Evolutionary conservation across 2,888 invertebrate species (phyloP).

Genomic region (Lycaena phlaeas): DNA sequence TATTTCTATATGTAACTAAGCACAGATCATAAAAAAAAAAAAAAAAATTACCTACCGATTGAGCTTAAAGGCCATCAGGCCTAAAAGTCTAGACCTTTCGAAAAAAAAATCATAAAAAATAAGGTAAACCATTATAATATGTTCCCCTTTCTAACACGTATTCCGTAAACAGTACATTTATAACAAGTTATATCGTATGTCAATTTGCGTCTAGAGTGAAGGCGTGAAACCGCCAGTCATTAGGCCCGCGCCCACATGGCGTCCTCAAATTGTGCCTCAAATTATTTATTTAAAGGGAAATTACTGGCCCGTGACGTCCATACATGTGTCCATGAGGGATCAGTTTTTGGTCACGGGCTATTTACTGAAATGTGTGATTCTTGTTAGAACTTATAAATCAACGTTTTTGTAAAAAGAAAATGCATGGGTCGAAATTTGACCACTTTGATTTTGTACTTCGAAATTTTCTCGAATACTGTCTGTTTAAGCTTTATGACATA

Average conservation of each 20-base stretch:
- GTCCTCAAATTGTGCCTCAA: slow-evolving; percentile 55
- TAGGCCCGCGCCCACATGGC: slow-evolving; percentile 59
- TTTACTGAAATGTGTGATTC: slow-evolving; percentile 37
- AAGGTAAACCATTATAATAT: too few relatives aligned
- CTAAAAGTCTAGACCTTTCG: too few relatives aligned
- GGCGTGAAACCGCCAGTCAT: slow-evolving; percentile 67
- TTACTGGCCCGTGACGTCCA: slow-evolving; percentile 44
- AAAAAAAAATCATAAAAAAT: too few relatives aligned
- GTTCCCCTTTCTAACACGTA: too few relatives aligned
- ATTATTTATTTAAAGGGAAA: slow-evolving; percentile 71
- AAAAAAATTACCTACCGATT: too few relatives aligned
- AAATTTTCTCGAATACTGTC: too few relatives aligned
- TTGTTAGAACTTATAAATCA: neutral
- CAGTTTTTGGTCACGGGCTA: slow-evolving; percentile 27
- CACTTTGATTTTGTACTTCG: too few relatives aligned
- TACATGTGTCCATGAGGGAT: slow-evolving; percentile 43
- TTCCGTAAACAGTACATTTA: too few relatives aligned
- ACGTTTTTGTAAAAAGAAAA: neutral
- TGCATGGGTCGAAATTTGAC: neutral
- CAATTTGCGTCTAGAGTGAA: slow-evolving; percentile 25
- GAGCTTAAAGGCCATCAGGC: too few relatives aligned
- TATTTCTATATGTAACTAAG: too few relatives aligned
- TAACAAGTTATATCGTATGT: neutral
- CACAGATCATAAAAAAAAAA: too few relatives aligned
- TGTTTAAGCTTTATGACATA: too few relatives aligned